Conservation (phyloP, 1,140 invertebrate species). For the Drosophila kohkoa region DNA sequence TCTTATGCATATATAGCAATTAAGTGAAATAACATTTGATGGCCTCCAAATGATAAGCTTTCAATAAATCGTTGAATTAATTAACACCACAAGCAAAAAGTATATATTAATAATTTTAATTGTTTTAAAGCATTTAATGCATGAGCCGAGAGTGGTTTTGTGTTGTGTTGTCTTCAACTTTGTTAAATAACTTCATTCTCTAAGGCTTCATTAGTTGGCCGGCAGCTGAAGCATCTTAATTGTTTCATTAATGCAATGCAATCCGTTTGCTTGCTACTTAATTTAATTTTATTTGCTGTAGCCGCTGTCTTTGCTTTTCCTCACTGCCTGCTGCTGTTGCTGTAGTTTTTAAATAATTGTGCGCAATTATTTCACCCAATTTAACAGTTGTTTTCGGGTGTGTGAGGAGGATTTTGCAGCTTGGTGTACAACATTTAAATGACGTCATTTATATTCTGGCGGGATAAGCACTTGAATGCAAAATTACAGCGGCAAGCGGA, state of each 20-base stretch:
- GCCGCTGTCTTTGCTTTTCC: constrained; percentile 22
- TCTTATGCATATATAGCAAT: neutral
- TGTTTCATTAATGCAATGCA: constrained; percentile 81
- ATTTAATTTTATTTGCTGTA: constrained; percentile 80
- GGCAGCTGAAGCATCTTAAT: constrained; percentile 69
- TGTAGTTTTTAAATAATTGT: constrained; percentile 79
- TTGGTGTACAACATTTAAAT: constrained; percentile 71
- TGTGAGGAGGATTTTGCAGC: constrained; percentile 49
- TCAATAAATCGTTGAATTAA: constrained; percentile 50
- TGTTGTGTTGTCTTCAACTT: neutral
- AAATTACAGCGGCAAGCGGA: constrained; percentile 58
- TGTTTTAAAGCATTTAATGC: constrained; percentile 33
- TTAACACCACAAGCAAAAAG: constrained; percentile 49
- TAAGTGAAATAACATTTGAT: constrained; percentile 21
- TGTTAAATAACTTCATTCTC: constrained; percentile 46
- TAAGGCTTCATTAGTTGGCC: constrained; percentile 74
- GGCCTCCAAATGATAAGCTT: constrained; percentile 5
- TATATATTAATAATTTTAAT: constrained; percentile 58
- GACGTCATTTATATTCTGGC: constrained; percentile 79
- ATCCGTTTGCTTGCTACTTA: constrained; percentile 77
- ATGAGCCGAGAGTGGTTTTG: neutral
- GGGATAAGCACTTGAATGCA: constrained; percentile 79
- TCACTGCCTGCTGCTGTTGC: constrained; percentile 20
- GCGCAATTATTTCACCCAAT: constrained; percentile 80
- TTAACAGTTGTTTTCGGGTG: constrained; percentile 68